A percentile compares a stretch with the other conserved stretches of the same genome.
These are phyloP conservation scores for Athrips mouffetella DNA, from an alignment of 2,888 invertebrate species.

Conservation along the genomic window DNA sequence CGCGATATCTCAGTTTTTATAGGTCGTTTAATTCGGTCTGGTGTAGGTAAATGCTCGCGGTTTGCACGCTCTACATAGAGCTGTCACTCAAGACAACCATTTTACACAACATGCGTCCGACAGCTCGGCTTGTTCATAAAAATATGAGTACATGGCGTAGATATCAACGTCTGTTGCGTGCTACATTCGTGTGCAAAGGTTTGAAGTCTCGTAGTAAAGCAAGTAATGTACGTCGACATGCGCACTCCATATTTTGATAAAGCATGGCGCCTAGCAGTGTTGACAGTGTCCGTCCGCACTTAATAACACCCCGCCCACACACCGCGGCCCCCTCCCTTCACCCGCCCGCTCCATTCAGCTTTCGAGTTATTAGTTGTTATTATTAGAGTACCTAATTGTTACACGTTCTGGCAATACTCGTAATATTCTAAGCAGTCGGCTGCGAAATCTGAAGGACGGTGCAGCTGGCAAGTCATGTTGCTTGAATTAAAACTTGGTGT, in stretches of 20 bases:
- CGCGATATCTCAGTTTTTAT: slow-evolving; percentile 3
- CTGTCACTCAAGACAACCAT: not conserved
- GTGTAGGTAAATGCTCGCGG: too few species aligned
- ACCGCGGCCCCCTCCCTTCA: not conserved
- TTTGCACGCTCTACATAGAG: not conserved
- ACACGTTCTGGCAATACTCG: too few species aligned
- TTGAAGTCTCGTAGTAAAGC: too few species aligned
- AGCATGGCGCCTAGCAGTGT: not conserved
- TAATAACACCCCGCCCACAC: not conserved
- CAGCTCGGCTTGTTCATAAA: too few species aligned
- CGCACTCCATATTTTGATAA: too few species aligned
- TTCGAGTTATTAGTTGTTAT: slow-evolving; percentile 1
- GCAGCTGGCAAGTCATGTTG: too few species aligned
- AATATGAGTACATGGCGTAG: too few species aligned
- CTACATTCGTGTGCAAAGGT: too few species aligned
- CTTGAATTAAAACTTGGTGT: too few species aligned
- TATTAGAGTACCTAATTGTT: not conserved
- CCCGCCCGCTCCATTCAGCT: slow-evolving; percentile 5
- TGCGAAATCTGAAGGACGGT: too few species aligned
- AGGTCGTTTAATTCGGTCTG: slow-evolving; percentile 1
- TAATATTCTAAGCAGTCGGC: too few species aligned
- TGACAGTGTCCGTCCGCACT: not conserved
- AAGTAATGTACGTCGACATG: not conserved
- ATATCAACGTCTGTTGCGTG: too few species aligned
- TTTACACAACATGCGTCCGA: not conserved